Conservation (phyloP, 2,113 vertebrate species). For the Ascaphus truei region DNA sequence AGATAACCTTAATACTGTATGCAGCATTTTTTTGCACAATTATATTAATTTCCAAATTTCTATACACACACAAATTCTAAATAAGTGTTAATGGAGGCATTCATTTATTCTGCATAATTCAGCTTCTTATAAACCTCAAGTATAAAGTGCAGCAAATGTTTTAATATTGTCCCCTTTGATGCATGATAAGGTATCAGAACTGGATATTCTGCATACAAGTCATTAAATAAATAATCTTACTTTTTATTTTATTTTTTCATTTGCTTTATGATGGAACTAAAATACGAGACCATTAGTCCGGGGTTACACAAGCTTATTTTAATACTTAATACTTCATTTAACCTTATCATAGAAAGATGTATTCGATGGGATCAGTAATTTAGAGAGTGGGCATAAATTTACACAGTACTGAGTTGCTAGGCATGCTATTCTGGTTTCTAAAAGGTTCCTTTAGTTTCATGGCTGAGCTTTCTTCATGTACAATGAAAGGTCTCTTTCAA, state of each 20-base stretch:
- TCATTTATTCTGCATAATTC: conserved; percentile 47
- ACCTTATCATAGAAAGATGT: conserved; percentile 64
- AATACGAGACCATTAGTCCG: conserved; percentile 60
- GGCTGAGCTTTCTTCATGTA: conserved; percentile 60
- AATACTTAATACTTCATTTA: conserved; percentile 62
- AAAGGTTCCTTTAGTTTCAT: conserved; percentile 49
- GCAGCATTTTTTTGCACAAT: too few species aligned
- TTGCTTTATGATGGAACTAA: too few species aligned
- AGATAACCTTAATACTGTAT: too few species aligned
- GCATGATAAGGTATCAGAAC: conserved; percentile 50
- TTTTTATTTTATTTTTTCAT: conserved; percentile 58
- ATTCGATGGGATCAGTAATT: conserved; percentile 50
- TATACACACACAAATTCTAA: too few species aligned
- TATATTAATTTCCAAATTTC: too few species aligned
- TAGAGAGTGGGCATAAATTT: conserved; percentile 52
- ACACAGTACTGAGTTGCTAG: conserved; percentile 63
- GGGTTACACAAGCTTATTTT: conserved; percentile 57
- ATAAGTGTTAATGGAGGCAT: conserved; percentile 42
- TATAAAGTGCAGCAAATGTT: conserved; percentile 43
- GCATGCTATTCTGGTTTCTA: conserved; percentile 51
- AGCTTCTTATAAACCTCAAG: conserved; percentile 42
- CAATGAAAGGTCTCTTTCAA: conserved; percentile 70
- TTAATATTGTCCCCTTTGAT: conserved; percentile 43
- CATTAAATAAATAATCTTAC: conserved; percentile 64
- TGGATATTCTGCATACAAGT: conserved; percentile 62